Evolutionary conservation across 2,113 vertebrate species (phyloP).

Genomic region (Dasypus novemcinctus): DNA sequence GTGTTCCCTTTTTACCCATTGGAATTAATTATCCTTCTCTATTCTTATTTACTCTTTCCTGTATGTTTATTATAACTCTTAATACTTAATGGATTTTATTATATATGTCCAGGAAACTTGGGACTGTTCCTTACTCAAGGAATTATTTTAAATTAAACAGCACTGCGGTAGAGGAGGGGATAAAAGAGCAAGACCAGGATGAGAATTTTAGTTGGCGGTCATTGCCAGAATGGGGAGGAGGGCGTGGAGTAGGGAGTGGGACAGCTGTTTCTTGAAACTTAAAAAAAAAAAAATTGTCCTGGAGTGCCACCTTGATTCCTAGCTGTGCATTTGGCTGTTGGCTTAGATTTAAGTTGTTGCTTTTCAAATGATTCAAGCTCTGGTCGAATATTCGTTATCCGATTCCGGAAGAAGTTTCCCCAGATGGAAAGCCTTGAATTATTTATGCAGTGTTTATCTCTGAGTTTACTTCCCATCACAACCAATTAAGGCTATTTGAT

Average conservation of each 20-base stretch:
- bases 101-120: constrained; percentile 58
- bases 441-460: constrained; percentile 86
- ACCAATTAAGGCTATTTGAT: constrained; percentile 87
- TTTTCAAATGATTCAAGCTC: constrained; percentile 65
- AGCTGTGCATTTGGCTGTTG: neutral
- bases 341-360: constrained; percentile 44
- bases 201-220: constrained; percentile 29
- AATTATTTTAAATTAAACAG: constrained; percentile 64
- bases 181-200: neutral
- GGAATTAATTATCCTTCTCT: constrained; percentile 65
- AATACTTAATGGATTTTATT: constrained; percentile 68
- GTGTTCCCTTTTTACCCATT: constrained; percentile 18
- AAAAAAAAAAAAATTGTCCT: accelerated
- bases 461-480: constrained; percentile 86
- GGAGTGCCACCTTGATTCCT: neutral
- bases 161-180: neutral
- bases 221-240: neutral
- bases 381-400: constrained; percentile 68
- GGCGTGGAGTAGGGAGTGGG: too few relatives aligned
- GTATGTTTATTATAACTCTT: constrained; percentile 57
- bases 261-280: neutral
- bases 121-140: constrained; percentile 58
- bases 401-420: constrained; percentile 82
- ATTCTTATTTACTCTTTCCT: constrained; percentile 70
- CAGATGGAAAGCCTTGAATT: constrained; percentile 85